Base-by-base conservation (phyloP, 1,140 invertebrate species). In the Zaprionus tsacasi region DNA sequence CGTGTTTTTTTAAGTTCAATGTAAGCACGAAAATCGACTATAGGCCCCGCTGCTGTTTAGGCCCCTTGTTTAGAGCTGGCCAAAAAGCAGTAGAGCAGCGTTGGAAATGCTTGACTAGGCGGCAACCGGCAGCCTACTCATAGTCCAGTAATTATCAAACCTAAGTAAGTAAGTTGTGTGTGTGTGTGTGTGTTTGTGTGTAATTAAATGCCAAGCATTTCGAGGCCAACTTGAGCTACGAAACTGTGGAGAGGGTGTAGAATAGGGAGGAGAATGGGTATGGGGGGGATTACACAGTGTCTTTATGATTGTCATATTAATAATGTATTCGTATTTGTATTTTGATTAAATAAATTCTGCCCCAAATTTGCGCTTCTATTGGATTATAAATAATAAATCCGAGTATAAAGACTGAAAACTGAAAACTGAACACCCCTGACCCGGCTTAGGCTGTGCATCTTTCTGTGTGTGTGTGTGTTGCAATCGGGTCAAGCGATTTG, bases 81-180 rank as follows among this genome's bases (percentile, higher is more conserved):
- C 63, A 57, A 66, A 72, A 65, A 52, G 11, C 21, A 48, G 15
- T 55, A n/a, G 40, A n/a, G n/a, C 40, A 15, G n/a, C n/a, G 6
- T 43, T 45, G 17, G 60, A 25, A 48, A 70, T 55, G 38, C 61
- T 52, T 13, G 56, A 61, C 21, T 54, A 43, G 54, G 43, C 65
- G 60, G 30, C 25, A 38, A 11, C 40, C 54, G 64, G 45, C 40
- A 65, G 48, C 54, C 77, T 30, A 81, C 76, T 85, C 82, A 81
- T 73, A 86, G 82, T 87, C 82, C 83, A 87, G 79, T 87, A 87
- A 87, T 79, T 82, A 82, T 79, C 61, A 70, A 81, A 82, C 67
- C 66, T 79, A 64, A 72, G 65, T 60, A 58, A 70, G 17, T 70
- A 25, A 38, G 27, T 59, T 70, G 58, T n/a, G 2, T 10, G 40